phyloP scores from a whole-genome alignment of 2,888 invertebrate species.

The Chrysolina americana region DNA sequence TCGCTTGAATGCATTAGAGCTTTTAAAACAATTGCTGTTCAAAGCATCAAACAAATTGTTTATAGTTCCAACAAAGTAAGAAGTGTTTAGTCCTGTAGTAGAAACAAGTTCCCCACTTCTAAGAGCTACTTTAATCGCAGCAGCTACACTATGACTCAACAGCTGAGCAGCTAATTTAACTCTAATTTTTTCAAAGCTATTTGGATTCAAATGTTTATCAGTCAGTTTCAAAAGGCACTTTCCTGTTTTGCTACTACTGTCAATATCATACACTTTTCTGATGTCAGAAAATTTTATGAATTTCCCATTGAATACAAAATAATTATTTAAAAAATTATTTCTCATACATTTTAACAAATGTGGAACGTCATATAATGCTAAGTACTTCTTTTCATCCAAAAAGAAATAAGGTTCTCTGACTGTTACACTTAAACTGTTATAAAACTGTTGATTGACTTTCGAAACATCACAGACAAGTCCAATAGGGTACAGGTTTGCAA shows the following conservation, averaged over 20 bases:
- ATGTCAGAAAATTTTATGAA: constrained; percentile 17
- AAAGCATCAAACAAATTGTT: constrained; percentile 16
- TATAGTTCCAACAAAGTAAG: background rate
- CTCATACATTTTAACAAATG: constrained; percentile 14
- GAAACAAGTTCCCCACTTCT: constrained; percentile 3
- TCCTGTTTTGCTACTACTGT: background rate
- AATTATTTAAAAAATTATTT: background rate
- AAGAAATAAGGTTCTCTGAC: background rate
- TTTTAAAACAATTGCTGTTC: constrained; percentile 2
- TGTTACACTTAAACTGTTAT: background rate
- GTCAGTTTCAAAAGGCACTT: constrained; percentile 18
- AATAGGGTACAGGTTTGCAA: background rate
- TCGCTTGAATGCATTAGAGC: background rate
- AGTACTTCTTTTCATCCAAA: constrained; percentile 1
- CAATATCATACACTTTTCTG: background rate
- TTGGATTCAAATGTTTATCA: constrained; percentile 28
- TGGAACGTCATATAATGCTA: constrained; percentile 8
- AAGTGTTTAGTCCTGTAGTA: background rate
- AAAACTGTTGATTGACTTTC: background rate
- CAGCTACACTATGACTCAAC: constrained; percentile 20
- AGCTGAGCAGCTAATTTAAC: constrained; percentile 22
- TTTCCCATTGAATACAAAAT: constrained; percentile 3
- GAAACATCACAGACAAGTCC: constrained; percentile 5
- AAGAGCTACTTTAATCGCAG: constrained; percentile 12
- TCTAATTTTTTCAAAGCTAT: constrained; percentile 20